Evolutionary conservation across 2,888 invertebrate species (phyloP).

Genomic region (Agriopis aurantiaria): DNA sequence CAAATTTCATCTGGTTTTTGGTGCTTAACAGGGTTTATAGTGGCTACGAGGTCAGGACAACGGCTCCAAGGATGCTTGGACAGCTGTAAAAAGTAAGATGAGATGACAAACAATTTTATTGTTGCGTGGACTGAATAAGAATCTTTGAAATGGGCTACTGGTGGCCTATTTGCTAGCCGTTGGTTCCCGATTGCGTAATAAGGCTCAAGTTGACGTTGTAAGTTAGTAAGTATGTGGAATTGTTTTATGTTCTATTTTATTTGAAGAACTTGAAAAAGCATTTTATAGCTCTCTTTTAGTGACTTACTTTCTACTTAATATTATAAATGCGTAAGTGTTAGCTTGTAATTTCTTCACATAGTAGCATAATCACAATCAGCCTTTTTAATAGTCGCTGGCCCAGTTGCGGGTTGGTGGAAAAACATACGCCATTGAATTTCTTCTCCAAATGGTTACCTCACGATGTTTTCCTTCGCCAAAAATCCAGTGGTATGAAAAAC

Average conservation of each 20-base stretch:
- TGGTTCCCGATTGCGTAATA: constrained; percentile 9
- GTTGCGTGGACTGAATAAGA: constrained; percentile 29
- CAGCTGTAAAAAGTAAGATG: constrained; percentile 40
- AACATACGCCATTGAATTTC: no score
- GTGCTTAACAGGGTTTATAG: constrained; percentile 51
- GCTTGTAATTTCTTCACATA: no score
- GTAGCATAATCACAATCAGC: no score
- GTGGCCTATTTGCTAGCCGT: constrained; percentile 15
- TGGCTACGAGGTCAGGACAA: constrained; percentile 44
- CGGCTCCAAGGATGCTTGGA: constrained; percentile 41
- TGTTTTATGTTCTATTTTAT: neutral
- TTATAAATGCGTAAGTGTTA: no score
- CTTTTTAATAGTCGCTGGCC: no score
- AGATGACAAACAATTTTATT: constrained; percentile 45
- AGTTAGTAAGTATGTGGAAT: neutral
- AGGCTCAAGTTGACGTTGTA: neutral
- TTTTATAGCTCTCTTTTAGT: neutral
- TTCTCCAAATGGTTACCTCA: no score
- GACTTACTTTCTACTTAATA: no score
- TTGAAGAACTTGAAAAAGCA: neutral
- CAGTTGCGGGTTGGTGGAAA: no score
- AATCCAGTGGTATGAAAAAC: no score
- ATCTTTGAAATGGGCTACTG: constrained; percentile 25
- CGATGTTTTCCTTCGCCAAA: no score
- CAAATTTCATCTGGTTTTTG: constrained; percentile 57